Base-by-base conservation (phyloP, 2,113 vertebrate species). In the Hiodon tergisus region DNA sequence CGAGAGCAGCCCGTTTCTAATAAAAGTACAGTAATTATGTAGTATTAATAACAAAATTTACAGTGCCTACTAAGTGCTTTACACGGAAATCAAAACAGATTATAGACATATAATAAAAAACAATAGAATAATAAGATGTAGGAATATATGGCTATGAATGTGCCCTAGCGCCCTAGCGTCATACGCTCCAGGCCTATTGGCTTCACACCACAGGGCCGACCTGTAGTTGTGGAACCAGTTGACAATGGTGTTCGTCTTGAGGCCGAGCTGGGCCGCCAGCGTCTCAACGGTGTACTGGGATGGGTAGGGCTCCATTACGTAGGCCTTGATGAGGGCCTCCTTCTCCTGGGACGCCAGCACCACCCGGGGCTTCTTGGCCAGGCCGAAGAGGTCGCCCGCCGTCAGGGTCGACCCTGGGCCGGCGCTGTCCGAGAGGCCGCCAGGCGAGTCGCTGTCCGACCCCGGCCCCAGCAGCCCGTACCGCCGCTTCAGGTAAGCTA, bases 211-310 rank as follows among this genome's bases (percentile, higher is more conserved):
- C 51, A 69, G 51, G 48, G 83, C 86, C 83, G 83, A 94, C 97
- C 97, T 96, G 93, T 98, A 98, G 88, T 99, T 99, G 87, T 99
- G 97, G 89, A 99, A 99, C 97, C 97, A 99, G 89, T 98, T 98
- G 91, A 98, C 97, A 86, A 99, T 96, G 0, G 97, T 99, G 91
- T 97, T 98, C 81, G 96, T 98, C 86, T 96, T 97, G 77, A 98
- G 96, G 84, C 95, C 93, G 78, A 99, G 96, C 83, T 96, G 94
- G 69, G 94, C 90, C 14, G 96, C 96, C n/a, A 99, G 92, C 76
- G 94, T 87, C 86, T 99, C 96, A 0, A 98, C 98, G 79, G 95
- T 99, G 86, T 96, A 94, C 84, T 99, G 97, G 2, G 97, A 98
- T 2, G 97, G 97, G 86, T 98, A 99, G 1, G 97, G 97, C 81